Conservation (phyloP, 2,113 vertebrate genomes). For the Rattus rattus region DNA sequence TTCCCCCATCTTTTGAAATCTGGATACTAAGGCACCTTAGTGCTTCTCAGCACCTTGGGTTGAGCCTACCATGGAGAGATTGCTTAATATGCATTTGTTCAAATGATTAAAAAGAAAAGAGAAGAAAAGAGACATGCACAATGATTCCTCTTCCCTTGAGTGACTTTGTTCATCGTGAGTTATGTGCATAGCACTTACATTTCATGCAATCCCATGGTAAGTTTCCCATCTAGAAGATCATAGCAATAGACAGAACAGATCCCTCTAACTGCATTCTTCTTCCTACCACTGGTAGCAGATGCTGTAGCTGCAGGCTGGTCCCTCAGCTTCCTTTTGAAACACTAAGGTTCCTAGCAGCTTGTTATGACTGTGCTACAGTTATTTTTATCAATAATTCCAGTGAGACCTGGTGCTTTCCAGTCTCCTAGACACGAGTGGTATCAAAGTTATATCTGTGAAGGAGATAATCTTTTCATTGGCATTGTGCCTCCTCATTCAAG, state of each 20-base stretch:
- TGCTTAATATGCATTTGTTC: background rate
- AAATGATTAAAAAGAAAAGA: background rate
- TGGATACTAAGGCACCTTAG: background rate
- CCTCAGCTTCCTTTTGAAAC: background rate
- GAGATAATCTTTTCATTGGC: background rate
- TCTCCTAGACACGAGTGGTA: rapidly evolving
- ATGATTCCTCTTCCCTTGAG: background rate
- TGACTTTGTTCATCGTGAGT: background rate
- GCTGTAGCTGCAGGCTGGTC: background rate
- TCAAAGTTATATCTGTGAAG: rapidly evolving
- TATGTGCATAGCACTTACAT: background rate
- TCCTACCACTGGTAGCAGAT: background rate
- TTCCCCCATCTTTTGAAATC: background rate
- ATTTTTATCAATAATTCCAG: no score
- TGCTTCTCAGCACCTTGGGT: background rate
- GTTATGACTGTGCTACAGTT: background rate
- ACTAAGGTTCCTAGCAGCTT: background rate
- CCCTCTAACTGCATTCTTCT: background rate
- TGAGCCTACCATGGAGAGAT: background rate
- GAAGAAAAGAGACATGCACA: background rate
- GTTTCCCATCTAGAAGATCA: background rate
- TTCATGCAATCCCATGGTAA: background rate
- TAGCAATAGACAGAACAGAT: background rate
- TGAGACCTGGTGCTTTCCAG: background rate
- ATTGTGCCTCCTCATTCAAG: background rate